A percentile compares a stretch with the other conserved stretches of the same genome.
Conservation (phyloP, 2,113 vertebrate species). For the Embiotoca jacksoni region DNA sequence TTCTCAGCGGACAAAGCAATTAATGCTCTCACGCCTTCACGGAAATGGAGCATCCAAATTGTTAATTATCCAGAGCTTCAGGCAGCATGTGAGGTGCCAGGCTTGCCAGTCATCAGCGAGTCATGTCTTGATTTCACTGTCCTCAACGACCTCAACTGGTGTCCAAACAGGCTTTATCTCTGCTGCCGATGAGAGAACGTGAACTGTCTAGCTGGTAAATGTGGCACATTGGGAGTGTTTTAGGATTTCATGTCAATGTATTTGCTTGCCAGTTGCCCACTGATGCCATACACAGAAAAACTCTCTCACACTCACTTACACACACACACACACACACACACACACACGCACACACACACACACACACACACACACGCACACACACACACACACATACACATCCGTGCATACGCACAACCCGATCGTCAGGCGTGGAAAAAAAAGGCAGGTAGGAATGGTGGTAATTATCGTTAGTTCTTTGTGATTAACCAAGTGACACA, state of each 20-base stretch:
- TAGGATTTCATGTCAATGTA: conserved; percentile 26
- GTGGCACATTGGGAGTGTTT: conserved; percentile 23
- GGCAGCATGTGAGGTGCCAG: background rate
- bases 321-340: conserved; percentile 22
- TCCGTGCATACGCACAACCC: conserved; percentile 8
- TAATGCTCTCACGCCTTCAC: too few relatives aligned
- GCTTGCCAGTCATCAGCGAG: background rate
- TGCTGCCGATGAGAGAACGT: conserved; percentile 13
- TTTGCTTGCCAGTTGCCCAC: conserved; percentile 20
- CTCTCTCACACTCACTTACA: conserved; percentile 1
- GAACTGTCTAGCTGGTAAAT: conserved; percentile 23
- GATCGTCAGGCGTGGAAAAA: conserved; percentile 45
- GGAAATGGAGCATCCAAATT: background rate
- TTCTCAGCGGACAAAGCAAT: too few relatives aligned
- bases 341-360: conserved; percentile 7
- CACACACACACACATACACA: conserved; percentile 24
- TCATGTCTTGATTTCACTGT: conserved; percentile 10
- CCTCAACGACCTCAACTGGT: conserved; percentile 19
- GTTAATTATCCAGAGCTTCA: background rate
- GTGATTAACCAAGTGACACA: conserved; percentile 72
- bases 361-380: conserved; percentile 9
- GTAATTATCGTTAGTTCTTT: conserved; percentile 76
- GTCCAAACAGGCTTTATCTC: conserved; percentile 12
- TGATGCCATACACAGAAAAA: conserved; percentile 7
- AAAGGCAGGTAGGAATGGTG: conserved; percentile 64